Base-by-base conservation (phyloP, 2,888 invertebrate genomes). In the Drosophila paucipuncta region DNA sequence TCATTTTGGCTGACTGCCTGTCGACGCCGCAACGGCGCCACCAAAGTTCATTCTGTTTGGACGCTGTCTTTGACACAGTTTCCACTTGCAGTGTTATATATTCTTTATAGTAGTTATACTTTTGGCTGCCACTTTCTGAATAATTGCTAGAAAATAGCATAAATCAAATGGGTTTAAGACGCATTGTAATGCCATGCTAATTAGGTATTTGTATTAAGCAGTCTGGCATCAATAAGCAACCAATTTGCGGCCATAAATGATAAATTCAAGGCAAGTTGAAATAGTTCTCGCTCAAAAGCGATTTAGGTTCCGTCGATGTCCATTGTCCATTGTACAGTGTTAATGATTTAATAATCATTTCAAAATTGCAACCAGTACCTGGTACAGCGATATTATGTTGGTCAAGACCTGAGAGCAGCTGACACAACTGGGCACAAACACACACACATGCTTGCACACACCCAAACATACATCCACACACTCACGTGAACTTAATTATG, bases 101-200 rank as follows among this genome's bases (percentile, higher is more conserved):
- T 25, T 25, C 16, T 16, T 47, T 47, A 47, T 25, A 9, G 47
- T 47, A 22, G 11, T 16, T 25, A 4, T 43, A 41, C 64, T 54
- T 28, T 43, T 28, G n/a, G 57, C 25, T 60, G 57, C 41, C 72
- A 63, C 58, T 64, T 30, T 75, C 73, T 84, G 77, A 84, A 77
- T 81, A 84, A 84, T 81, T 74, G 75, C 68, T 63, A n/a, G 47
- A 84, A 79, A 81, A 77, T 76, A 82, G 61, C 72, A 86, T 84
- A 87, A 84, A 84, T 84, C 84, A 87, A 64, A 25, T 6, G 35
- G 5, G 16, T 18, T 57, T 57, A 47, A 62, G 57, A n/a, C 31
- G 16, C 55, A 55, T 3, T 30, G 28, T 41, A 33, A 30, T 55
- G 30, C n/a, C 33, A 49, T 31, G 30, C 47, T 67, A 66, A 75